Percentiles rank a stretch among this genome's conserved stretches.
Evolutionary conservation across 1,140 invertebrate genomes (phyloP).

Genomic region (Episyrphus balteatus): DNA sequence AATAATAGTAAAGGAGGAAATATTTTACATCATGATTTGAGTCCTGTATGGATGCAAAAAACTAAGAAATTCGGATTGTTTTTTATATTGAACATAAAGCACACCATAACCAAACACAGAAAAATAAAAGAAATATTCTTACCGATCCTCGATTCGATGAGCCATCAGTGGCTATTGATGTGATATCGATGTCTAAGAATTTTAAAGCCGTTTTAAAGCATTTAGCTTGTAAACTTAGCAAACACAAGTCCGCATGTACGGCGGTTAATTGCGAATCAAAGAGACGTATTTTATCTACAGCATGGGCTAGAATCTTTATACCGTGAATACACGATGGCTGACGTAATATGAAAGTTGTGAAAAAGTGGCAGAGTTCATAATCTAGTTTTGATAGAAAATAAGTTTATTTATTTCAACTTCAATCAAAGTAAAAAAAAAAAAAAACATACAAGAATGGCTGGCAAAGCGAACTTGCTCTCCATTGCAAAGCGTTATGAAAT

Average conservation of each 20-base stretch:
- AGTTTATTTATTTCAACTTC: background rate
- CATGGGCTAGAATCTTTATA: constrained; percentile 69
- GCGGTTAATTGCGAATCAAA: constrained; percentile 83
- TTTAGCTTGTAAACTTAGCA: constrained; percentile 82
- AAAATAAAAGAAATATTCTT: background rate
- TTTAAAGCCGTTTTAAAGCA: constrained; percentile 85
- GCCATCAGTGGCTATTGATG: constrained; percentile 59
- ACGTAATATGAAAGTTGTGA: constrained; percentile 68
- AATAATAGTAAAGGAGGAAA: constrained; percentile 92
- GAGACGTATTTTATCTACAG: constrained; percentile 80
- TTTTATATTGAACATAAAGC: background rate
- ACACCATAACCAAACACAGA: background rate
- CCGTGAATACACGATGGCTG: constrained; percentile 66
- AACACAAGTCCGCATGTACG: constrained; percentile 86
- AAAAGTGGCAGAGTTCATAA: constrained; percentile 76
- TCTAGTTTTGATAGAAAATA: constrained; percentile 41
- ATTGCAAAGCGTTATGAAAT: constrained; percentile 76
- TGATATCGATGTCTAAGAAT: constrained; percentile 83
- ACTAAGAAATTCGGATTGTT: background rate
- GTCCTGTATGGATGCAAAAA: constrained; percentile 36
- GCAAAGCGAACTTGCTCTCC: constrained; percentile 77
- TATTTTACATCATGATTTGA: constrained; percentile 79
- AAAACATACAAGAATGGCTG: constrained; percentile 69
- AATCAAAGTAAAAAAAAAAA: background rate
- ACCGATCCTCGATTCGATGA: constrained; percentile 20